phyloP scores from a whole-genome alignment of 1,140 invertebrate species.

The Tetraneura akinire region DNA sequence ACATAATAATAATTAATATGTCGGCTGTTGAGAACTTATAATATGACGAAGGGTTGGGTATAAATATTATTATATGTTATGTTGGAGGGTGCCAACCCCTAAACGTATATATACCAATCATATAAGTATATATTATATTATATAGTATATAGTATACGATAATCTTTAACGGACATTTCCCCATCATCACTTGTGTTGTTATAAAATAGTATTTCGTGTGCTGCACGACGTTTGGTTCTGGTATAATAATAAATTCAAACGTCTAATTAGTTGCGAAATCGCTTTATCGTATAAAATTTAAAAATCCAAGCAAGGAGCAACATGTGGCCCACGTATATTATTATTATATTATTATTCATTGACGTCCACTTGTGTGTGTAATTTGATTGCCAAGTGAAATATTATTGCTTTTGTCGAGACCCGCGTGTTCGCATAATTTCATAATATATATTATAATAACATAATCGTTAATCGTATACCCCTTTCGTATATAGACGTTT shows the following conservation, averaged over 20 bases:
- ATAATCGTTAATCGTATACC: too few relatives aligned
- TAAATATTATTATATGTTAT: constrained; percentile 14
- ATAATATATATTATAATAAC: too few relatives aligned
- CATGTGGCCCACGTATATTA: not conserved
- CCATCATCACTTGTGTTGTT: not conserved
- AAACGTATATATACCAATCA: too few relatives aligned
- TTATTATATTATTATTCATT: too few relatives aligned
- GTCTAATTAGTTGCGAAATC: constrained; percentile 15
- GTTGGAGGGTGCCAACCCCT: not conserved
- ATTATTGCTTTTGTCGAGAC: too few relatives aligned
- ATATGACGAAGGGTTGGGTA: not conserved
- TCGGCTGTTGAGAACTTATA: not conserved
- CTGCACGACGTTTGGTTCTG: not conserved
- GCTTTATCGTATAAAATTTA: constrained; percentile 3
- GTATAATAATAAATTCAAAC: constrained; percentile 24
- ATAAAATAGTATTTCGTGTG: not conserved
- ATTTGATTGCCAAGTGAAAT: too few relatives aligned
- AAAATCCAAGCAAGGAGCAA: not conserved
- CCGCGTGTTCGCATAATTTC: too few relatives aligned
- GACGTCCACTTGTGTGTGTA: too few relatives aligned
- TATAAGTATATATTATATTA: too few relatives aligned
- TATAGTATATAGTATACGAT: not conserved
- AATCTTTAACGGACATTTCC: constrained; percentile 33
- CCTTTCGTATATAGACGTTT: too few relatives aligned
- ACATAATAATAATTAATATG: not conserved